phyloP scores from a whole-genome alignment of 1,140 invertebrate genomes.

The Macrosteles quadrilineatus region DNA sequence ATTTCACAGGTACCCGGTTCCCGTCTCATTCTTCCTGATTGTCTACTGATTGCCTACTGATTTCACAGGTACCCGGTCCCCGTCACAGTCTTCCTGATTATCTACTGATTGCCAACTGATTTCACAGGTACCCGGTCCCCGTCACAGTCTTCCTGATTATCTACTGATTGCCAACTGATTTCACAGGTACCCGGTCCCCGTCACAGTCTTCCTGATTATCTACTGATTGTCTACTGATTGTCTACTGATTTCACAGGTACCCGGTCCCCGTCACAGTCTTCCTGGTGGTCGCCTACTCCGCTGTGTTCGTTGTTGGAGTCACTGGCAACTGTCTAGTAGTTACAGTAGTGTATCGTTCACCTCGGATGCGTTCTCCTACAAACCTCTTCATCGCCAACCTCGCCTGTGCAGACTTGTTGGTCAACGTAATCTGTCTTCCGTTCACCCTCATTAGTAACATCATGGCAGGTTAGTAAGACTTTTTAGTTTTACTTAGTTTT shows the following conservation, averaged over 20 bases:
- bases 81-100: too few species aligned
- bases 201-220: conserved; percentile 54
- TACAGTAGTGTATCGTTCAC: conserved; percentile 52
- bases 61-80: too few species aligned
- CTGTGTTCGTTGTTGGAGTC: conserved; percentile 55
- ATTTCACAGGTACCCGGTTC: too few species aligned
- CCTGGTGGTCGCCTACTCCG: background rate
- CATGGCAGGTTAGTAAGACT: conserved; percentile 53
- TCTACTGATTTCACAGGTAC: too few species aligned
- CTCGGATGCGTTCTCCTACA: conserved; percentile 53
- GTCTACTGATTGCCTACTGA: too few species aligned
- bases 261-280: too few species aligned
- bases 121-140: too few species aligned
- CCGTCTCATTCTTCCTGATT: too few species aligned
- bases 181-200: conserved; percentile 53
- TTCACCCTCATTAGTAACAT: conserved; percentile 61
- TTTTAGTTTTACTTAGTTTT: too few species aligned
- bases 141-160: conserved; percentile 68
- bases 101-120: conserved; percentile 52
- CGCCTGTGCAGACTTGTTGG: conserved; percentile 60
- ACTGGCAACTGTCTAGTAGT: conserved; percentile 56
- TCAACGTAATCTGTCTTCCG: conserved; percentile 63
- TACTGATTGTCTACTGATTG: too few species aligned
- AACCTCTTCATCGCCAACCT: conserved; percentile 55
- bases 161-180: conserved; percentile 53